Conservation (phyloP, 2,888 invertebrate genomes). For the Ctena decussata region DNA sequence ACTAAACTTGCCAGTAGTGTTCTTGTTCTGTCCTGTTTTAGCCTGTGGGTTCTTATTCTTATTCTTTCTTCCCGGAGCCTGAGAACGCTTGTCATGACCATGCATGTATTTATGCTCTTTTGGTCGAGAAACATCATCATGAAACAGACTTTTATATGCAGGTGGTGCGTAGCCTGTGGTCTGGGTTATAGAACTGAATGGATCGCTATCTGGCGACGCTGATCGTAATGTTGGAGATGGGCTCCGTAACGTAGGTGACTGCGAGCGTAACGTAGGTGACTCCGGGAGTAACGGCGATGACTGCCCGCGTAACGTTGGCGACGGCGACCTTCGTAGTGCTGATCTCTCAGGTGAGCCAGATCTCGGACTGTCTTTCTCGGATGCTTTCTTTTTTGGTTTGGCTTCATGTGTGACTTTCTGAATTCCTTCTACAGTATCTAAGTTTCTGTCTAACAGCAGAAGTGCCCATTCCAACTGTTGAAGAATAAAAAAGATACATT, state of each 20-base stretch:
- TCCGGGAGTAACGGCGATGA: background rate
- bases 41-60: background rate
- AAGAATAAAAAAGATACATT: background rate
- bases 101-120: background rate
- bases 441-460: conserved; percentile 41
- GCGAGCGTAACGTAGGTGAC: background rate
- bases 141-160: background rate
- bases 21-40: background rate
- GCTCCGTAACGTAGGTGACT: background rate
- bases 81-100: background rate
- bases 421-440: conserved; percentile 15
- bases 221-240: background rate
- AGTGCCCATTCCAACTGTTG: conserved; percentile 60
- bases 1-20: background rate
- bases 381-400: background rate
- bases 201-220: background rate
- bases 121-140: background rate
- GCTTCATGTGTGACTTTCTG: background rate
- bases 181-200: background rate
- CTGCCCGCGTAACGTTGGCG: background rate
- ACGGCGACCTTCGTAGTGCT: background rate
- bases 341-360: background rate
- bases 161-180: background rate
- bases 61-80: background rate
- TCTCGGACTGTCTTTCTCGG: background rate